These are phyloP conservation scores for Malachius bipustulatus DNA, from an alignment of 2,888 invertebrate genomes.

Conservation along the genomic window DNA sequence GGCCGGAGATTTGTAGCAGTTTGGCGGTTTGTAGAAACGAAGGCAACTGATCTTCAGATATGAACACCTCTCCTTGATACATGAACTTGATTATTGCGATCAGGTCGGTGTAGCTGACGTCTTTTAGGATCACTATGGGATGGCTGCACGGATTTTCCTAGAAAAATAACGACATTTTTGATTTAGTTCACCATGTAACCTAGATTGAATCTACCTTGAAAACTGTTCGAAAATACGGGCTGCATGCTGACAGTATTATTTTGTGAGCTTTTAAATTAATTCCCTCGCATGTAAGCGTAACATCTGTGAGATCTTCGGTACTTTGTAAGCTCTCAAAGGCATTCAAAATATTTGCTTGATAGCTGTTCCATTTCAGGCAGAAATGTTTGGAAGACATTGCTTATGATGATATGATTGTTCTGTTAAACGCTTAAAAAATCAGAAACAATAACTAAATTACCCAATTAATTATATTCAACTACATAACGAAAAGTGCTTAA, in stretches of 20 bases:
- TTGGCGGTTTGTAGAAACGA: conserved; percentile 57
- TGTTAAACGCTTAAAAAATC: too few relatives aligned
- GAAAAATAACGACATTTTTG: conserved; percentile 19
- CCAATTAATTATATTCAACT: too few relatives aligned
- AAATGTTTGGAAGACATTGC: conserved; percentile 49
- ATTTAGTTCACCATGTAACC: background rate
- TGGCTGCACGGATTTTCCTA: conserved; percentile 64
- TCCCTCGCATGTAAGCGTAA: conserved; percentile 61
- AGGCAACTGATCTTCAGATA: conserved; percentile 51
- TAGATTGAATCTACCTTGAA: conserved; percentile 47
- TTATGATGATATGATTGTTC: too few relatives aligned
- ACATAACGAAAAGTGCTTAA: too few relatives aligned
- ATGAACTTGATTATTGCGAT: conserved; percentile 56
- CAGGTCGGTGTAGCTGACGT: conserved; percentile 54
- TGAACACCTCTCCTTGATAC: conserved; percentile 61
- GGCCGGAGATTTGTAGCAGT: conserved; percentile 53
- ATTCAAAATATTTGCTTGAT: conserved; percentile 56
- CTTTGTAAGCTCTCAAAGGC: conserved; percentile 57
- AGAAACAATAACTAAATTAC: too few relatives aligned
- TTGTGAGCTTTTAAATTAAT: conserved; percentile 61
- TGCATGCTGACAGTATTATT: conserved; percentile 63
- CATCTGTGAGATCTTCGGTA: conserved; percentile 60
- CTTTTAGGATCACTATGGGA: conserved; percentile 60
- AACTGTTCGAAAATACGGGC: conserved; percentile 62
- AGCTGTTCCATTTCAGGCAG: conserved; percentile 65